A percentile compares a stretch with the other conserved stretches of the same genome.
Evolutionary conservation across 2,888 invertebrate genomes (phyloP).

Genomic region (Cetonia aurata): DNA sequence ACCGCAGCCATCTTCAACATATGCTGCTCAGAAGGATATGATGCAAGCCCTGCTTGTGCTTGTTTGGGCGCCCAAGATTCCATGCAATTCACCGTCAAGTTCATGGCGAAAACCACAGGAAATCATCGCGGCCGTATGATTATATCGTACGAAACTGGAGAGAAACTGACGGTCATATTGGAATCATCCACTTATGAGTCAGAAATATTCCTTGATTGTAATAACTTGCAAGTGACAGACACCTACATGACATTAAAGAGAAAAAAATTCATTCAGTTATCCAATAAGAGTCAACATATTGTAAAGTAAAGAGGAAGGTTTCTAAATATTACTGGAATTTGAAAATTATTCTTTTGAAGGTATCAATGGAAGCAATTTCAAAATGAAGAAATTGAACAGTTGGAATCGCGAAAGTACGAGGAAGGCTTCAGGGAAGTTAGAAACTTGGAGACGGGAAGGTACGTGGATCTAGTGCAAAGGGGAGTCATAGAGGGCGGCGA

Average conservation of each 20-base stretch:
- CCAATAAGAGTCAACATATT: slow-evolving; percentile 70
- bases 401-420: slow-evolving; percentile 53
- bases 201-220: slow-evolving; percentile 68
- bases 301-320: slow-evolving; percentile 54
- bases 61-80: slow-evolving; percentile 68
- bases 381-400: slow-evolving; percentile 64
- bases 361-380: slow-evolving; percentile 70
- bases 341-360: slow-evolving; percentile 60
- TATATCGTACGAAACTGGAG: slow-evolving; percentile 67
- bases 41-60: slow-evolving; percentile 69
- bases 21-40: slow-evolving; percentile 67
- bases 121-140: slow-evolving; percentile 63
- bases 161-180: slow-evolving; percentile 67
- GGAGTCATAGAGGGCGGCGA: slow-evolving; percentile 59
- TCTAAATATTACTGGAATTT: not conserved
- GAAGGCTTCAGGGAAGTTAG: slow-evolving; percentile 55
- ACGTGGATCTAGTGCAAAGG: slow-evolving; percentile 55
- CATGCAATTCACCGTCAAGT: slow-evolving; percentile 68
- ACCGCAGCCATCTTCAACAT: slow-evolving; percentile 68
- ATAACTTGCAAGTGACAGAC: slow-evolving; percentile 69
- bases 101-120: slow-evolving; percentile 68
- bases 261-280: slow-evolving; percentile 55
- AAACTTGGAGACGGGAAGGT: slow-evolving; percentile 57
- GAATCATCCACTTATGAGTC: slow-evolving; percentile 67
- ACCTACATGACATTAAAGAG: slow-evolving; percentile 72